Conservation (phyloP, 1,140 invertebrate genomes). For the Psilanteris sp. region DNA sequence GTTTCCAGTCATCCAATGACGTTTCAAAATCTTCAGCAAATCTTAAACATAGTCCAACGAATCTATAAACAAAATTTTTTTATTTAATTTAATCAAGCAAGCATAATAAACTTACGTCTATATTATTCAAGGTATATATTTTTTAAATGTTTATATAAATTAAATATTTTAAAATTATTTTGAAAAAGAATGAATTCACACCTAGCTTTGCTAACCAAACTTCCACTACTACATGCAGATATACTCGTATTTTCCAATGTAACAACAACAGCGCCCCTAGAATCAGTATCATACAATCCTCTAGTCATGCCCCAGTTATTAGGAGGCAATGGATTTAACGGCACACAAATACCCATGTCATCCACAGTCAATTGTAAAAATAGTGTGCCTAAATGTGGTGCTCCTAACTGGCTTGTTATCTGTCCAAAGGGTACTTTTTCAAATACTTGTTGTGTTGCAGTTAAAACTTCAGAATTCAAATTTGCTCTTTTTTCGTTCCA, state of each 20-base stretch:
- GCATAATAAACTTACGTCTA: too few relatives aligned
- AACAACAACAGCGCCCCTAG: slow-evolving; percentile 93
- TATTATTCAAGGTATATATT: too few relatives aligned
- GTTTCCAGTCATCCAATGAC: slow-evolving; percentile 98
- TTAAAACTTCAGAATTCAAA: slow-evolving; percentile 91
- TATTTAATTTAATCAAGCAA: too few relatives aligned
- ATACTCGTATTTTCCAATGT: slow-evolving; percentile 97
- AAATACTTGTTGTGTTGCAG: slow-evolving; percentile 88
- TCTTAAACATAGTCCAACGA: slow-evolving; percentile 92
- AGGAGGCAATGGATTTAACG: slow-evolving; percentile 89
- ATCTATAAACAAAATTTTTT: slow-evolving; percentile 80
- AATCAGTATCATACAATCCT: slow-evolving; percentile 87
- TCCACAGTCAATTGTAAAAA: slow-evolving; percentile 97
- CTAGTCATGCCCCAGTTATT: slow-evolving; percentile 84
- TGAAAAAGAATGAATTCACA: slow-evolving; percentile 46
- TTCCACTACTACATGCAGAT: slow-evolving; percentile 89
- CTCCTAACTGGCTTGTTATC: slow-evolving; percentile 85
- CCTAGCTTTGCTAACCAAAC: slow-evolving; percentile 87
- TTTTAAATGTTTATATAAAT: too few relatives aligned
- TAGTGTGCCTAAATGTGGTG: slow-evolving; percentile 90
- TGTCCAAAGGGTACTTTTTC: slow-evolving; percentile 89
- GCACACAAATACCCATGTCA: slow-evolving; percentile 97
- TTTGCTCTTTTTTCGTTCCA: slow-evolving; percentile 97
- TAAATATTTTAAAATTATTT: too few relatives aligned
- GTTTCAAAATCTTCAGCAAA: slow-evolving; percentile 98